Evolutionary conservation across 2,797 vertebrate genomes (phyloP).

Genomic region (Gobionotothen gibberifrons): DNA sequence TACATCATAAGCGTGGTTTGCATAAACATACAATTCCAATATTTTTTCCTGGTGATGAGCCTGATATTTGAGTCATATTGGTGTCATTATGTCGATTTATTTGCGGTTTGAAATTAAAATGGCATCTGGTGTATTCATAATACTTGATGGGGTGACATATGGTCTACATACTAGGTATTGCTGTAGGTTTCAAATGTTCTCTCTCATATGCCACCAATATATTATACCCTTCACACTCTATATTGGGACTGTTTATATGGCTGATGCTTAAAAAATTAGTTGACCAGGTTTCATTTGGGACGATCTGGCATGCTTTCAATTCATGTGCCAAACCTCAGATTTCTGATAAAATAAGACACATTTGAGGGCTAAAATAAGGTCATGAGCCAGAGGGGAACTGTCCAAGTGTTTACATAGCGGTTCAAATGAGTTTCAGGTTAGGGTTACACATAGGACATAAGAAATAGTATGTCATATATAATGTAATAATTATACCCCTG

Average conservation of each 20-base stretch:
- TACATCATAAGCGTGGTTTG: no score
- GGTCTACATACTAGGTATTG: not conserved
- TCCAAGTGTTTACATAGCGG: not conserved
- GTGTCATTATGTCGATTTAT: not conserved
- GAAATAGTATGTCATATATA: not conserved
- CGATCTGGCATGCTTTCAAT: not conserved
- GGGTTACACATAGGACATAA: not conserved
- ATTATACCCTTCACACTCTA: not conserved
- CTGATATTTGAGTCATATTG: not conserved
- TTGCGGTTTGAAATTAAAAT: not conserved
- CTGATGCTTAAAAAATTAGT: not conserved
- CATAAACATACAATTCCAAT: no score
- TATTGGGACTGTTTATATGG: not conserved
- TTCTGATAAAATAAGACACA: slow-evolving; percentile 15
- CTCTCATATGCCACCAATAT: not conserved
- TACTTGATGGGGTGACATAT: not conserved
- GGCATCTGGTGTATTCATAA: slow-evolving; percentile 3
- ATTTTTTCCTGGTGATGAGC: no score
- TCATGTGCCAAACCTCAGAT: not conserved
- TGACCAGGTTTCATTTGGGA: not conserved
- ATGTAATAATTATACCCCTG: not conserved
- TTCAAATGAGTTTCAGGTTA: no score
- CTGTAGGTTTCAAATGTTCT: slow-evolving; percentile 3
- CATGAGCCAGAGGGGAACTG: slow-evolving; percentile 23
- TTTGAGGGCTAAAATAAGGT: slow-evolving; percentile 26